Percentiles rank a stretch among this genome's conserved stretches.
Conservation (phyloP, 2,113 vertebrate genomes). For the Rutilus rutilus region DNA sequence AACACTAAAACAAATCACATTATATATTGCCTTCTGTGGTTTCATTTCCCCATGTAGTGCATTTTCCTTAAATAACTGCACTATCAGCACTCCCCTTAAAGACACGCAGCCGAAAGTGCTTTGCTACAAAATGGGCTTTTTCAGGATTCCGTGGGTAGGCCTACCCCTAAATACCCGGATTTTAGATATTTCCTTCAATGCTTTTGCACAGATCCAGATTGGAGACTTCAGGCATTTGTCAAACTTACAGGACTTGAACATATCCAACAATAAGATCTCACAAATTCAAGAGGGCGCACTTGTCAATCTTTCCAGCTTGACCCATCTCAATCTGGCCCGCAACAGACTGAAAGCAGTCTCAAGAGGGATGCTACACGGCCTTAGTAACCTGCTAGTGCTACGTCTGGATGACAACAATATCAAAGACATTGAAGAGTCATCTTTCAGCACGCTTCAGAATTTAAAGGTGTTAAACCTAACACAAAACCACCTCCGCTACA, state of each 20-base stretch:
- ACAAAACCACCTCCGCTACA: slow-evolving; percentile 34
- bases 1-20: neutral
- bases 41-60: neutral
- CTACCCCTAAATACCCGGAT: neutral
- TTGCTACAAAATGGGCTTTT: slow-evolving; percentile 50
- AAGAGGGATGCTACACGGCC: neutral
- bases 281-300: slow-evolving; percentile 41
- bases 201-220: slow-evolving; percentile 31
- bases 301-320: slow-evolving; percentile 44
- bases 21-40: neutral
- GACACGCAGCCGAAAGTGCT: slow-evolving; percentile 28
- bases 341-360: slow-evolving; percentile 39
- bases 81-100: neutral
- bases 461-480: slow-evolving; percentile 49
- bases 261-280: slow-evolving; percentile 49
- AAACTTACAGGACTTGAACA: slow-evolving; percentile 46
- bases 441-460: slow-evolving; percentile 45
- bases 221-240: slow-evolving; percentile 39
- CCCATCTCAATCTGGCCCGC: slow-evolving; percentile 37
- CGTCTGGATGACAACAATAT: slow-evolving; percentile 47
- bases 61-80: slow-evolving; percentile 56
- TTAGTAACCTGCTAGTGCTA: slow-evolving; percentile 23
- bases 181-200: slow-evolving; percentile 52
- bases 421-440: slow-evolving; percentile 15
- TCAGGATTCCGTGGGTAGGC: slow-evolving; percentile 17